A percentile compares a stretch with the other conserved stretches of the same genome.
Evolutionary conservation across 2,888 invertebrate species (phyloP).

Genomic region (Acleris emargana): DNA sequence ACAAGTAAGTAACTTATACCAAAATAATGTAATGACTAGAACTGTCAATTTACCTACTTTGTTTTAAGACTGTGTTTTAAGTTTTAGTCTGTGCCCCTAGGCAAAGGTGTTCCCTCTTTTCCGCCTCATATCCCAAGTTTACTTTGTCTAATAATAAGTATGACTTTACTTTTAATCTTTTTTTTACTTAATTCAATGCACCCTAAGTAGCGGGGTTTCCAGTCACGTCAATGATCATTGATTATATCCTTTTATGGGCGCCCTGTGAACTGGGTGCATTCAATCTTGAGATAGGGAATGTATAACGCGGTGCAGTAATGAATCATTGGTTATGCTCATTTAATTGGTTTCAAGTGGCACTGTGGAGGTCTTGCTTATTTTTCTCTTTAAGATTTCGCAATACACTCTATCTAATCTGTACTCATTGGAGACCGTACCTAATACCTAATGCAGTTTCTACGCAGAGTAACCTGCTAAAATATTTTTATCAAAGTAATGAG

Average conservation of each 20-base stretch:
- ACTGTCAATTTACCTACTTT: too few relatives aligned
- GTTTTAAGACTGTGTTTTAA: too few relatives aligned
- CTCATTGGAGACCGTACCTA: too few relatives aligned
- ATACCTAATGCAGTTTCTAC: too few relatives aligned
- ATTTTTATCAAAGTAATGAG: too few relatives aligned
- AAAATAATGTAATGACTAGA: too few relatives aligned
- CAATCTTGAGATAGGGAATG: constrained; percentile 33
- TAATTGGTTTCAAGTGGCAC: constrained; percentile 71
- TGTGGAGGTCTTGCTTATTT: constrained; percentile 19
- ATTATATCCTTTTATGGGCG: constrained; percentile 15
- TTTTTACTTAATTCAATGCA: background rate
- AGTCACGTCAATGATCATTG: constrained; percentile 18
- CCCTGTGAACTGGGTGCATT: constrained; percentile 27
- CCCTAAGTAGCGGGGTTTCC: background rate
- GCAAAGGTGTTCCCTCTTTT: too few relatives aligned
- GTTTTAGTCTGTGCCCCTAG: too few relatives aligned
- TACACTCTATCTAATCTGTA: background rate
- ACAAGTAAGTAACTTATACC: too few relatives aligned
- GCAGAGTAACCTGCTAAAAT: too few relatives aligned
- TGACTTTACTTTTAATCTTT: background rate
- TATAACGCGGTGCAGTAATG: constrained; percentile 38
- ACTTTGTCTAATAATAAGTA: too few relatives aligned
- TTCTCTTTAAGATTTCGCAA: constrained; percentile 1
- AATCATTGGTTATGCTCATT: constrained; percentile 52
- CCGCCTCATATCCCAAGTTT: too few relatives aligned